Evolutionary conservation across 2,888 invertebrate species (phyloP), one percentile per base, ranked within the genome.

Genomic region (Drosophila peninsularis): DNA sequence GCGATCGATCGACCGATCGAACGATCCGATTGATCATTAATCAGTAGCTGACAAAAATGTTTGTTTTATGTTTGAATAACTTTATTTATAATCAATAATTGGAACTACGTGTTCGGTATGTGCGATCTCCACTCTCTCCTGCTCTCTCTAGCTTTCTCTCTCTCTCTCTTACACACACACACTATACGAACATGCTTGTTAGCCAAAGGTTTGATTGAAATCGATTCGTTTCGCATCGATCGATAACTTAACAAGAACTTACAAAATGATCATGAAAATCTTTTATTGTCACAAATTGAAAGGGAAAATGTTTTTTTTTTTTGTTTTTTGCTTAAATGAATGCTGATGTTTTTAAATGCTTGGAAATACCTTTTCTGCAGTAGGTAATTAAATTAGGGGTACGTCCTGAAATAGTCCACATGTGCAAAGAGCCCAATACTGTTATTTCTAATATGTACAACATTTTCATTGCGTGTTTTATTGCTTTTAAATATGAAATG

Each of bases 201-300:
- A 74, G 71, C 57, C 60, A 70, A 63, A 57, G 11, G 50, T 62
- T 60, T 19, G 30, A 58, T 27, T 45, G 17, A 36, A 36, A 45
- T 37, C 45, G 36, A 45, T 45, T 34, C 44, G 44, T 24, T 45
- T 65, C 62, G 67, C 52, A 53, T 41, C 42, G 68, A 72, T 66
- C 61, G 70, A 62, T 64, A 76, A 78, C 78, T 75, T 77, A 77
- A 77, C 78, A 75, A 78, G 60, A 76, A 76, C 76, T 70, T 76
- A 76, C 64, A 64, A 82, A 82, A 73, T 71, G 60, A 71, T 24
- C 57, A 17, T 54, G 60, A 30, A 71, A 71, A 61, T 76, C 72
- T 77, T 78, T 86, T 86, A 88, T 86, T 88, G 88, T 88, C 88
- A 78, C 67, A 73, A 86, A 80, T 70, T 47, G 61, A 78, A 75